Conservation (phyloP, 2,888 invertebrate species). For the Dilophus febrilis region DNA sequence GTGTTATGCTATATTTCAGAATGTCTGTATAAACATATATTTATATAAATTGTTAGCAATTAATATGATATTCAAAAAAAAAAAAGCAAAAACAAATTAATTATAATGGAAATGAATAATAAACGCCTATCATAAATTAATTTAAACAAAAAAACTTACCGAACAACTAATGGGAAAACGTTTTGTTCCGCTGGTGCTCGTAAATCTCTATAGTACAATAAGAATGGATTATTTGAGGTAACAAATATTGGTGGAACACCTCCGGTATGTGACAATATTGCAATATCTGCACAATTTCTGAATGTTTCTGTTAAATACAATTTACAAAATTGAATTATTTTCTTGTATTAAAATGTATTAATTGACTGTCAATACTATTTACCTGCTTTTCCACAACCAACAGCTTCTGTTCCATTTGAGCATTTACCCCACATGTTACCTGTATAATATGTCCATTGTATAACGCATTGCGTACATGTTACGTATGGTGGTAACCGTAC, state of each 20-base stretch:
- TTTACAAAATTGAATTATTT: not conserved
- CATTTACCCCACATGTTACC: constrained; percentile 87
- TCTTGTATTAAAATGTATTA: not conserved
- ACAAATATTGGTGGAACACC: constrained; percentile 55
- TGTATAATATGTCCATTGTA: constrained; percentile 88
- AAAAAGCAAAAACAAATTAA: no score
- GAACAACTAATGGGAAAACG: constrained; percentile 57
- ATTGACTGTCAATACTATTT: not conserved
- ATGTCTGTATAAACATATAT: no score
- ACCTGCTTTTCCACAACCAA: constrained; percentile 70
- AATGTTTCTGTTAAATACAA: constrained; percentile 48
- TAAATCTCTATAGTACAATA: constrained; percentile 58
- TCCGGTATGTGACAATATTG: constrained; percentile 61
- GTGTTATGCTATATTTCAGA: no score
- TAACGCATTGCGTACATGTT: constrained; percentile 73
- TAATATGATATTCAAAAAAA: no score
- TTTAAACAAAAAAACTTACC: no score
- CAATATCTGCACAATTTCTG: constrained; percentile 78
- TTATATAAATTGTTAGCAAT: no score
- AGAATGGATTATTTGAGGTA: constrained; percentile 44
- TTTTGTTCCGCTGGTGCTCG: constrained; percentile 41
- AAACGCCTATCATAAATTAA: no score
- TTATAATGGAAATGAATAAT: no score
- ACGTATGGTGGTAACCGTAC: constrained; percentile 66
- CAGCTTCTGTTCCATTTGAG: constrained; percentile 67